Percentiles rank a stretch among this genome's conserved stretches.
Conservation (phyloP, 2,113 vertebrate genomes). For the Thinocorus orbignyianus region DNA sequence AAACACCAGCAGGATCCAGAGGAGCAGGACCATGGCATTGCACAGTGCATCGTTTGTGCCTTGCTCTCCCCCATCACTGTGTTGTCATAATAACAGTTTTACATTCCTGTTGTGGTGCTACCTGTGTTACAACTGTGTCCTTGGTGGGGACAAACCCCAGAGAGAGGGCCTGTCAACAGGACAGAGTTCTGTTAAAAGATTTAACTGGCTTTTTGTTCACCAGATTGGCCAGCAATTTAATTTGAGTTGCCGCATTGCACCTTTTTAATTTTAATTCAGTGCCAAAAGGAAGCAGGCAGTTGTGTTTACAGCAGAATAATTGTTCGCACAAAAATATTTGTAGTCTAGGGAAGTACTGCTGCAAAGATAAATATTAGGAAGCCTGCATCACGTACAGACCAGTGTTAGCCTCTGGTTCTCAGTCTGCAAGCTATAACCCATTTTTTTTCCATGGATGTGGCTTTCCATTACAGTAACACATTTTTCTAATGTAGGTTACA, state of each 20-base stretch:
- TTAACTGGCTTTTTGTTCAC: not conserved
- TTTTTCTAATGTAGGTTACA: not conserved
- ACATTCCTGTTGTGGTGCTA: not conserved
- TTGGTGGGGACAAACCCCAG: not conserved
- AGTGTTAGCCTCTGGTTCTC: not conserved
- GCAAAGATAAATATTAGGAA: not conserved
- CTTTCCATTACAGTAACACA: not conserved
- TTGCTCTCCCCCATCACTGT: not conserved
- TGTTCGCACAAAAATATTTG: not conserved
- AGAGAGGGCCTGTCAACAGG: not conserved
- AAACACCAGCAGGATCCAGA: not conserved
- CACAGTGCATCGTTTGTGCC: not conserved
- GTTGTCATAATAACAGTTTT: not conserved
- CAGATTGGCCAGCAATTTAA: not conserved
- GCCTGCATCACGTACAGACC: not conserved
- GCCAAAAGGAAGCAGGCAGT: not conserved
- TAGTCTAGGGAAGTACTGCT: not conserved
- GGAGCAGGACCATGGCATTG: not conserved
- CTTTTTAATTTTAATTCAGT: not conserved
- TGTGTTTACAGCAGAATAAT: not conserved
- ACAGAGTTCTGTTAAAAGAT: not conserved
- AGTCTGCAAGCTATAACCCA: not conserved
- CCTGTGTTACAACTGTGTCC: not conserved
- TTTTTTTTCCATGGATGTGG: not conserved
- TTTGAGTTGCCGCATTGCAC: not conserved